phyloP scores from a whole-genome alignment of 92 coral and sea anemone genomes.

The Montipora capitata region DNA sequence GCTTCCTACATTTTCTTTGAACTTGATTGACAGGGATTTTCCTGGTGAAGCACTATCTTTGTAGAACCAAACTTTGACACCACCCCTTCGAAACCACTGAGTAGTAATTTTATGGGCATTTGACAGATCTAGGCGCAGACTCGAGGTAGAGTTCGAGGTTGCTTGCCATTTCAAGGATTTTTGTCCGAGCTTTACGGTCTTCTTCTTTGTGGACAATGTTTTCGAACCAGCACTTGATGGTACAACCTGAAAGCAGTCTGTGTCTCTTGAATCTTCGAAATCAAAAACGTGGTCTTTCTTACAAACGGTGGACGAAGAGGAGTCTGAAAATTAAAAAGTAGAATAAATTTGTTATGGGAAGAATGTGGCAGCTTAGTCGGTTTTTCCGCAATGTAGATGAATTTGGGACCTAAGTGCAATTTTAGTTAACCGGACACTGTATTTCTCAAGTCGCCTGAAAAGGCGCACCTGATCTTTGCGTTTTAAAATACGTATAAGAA shows the following conservation, averaged over 20 bases:
- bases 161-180: constrained; percentile 38
- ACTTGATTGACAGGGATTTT: not conserved
- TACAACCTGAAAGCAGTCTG: not conserved
- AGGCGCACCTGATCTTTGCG: too few relatives aligned
- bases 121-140: not conserved
- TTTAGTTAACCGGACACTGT: too few relatives aligned
- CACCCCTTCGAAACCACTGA: constrained; percentile 35
- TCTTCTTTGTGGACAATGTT: not conserved
- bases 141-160: not conserved
- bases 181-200: constrained; percentile 39
- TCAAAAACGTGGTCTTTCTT: not conserved
- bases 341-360: too few relatives aligned
- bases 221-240: not conserved
- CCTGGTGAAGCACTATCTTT: not conserved
- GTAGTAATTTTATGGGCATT: not conserved
- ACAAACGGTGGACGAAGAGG: not conserved
- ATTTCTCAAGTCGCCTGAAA: too few relatives aligned
- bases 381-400: too few relatives aligned
- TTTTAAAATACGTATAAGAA: too few relatives aligned
- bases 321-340: not conserved
- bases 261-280: not conserved
- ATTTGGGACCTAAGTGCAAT: too few relatives aligned
- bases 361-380: too few relatives aligned
- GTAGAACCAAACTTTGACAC: constrained; percentile 79
- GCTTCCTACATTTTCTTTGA: not conserved